Conservation (phyloP, 2,113 vertebrate species). For the Pedetes capensis region DNA sequence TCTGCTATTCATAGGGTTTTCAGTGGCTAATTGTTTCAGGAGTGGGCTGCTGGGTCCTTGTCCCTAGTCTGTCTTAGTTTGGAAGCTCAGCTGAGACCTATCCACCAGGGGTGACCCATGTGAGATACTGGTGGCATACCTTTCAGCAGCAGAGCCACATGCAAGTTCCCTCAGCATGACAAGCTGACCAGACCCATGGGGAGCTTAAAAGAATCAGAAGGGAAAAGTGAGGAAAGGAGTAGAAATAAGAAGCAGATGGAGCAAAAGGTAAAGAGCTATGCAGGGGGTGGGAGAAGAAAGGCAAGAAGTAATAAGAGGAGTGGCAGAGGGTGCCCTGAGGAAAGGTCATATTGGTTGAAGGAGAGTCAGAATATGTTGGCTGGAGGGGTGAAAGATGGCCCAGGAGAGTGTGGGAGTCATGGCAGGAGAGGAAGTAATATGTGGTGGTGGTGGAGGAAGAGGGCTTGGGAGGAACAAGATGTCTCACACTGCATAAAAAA, state of each 20-base stretch:
- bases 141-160: no score
- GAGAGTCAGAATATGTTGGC: background rate
- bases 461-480: background rate
- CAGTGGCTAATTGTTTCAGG: no score
- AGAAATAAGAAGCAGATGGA: background rate
- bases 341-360: background rate
- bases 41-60: no score
- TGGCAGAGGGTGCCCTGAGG: background rate
- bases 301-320: background rate
- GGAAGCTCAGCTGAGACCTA: no score
- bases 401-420: background rate
- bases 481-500: background rate
- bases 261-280: background rate
- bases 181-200: no score
- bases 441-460: background rate
- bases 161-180: no score
- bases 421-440: background rate
- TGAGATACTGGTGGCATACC: no score
- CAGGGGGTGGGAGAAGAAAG: background rate
- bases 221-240: background rate
- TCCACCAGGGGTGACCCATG: no score
- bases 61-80: no score
- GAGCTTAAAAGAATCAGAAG: background rate
- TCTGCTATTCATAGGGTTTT: no score
- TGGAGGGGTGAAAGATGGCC: accelerated